Percentiles rank a stretch among this genome's conserved stretches.
Conservation (phyloP, 2,113 vertebrate genomes). For the Pampusana beccarii region DNA sequence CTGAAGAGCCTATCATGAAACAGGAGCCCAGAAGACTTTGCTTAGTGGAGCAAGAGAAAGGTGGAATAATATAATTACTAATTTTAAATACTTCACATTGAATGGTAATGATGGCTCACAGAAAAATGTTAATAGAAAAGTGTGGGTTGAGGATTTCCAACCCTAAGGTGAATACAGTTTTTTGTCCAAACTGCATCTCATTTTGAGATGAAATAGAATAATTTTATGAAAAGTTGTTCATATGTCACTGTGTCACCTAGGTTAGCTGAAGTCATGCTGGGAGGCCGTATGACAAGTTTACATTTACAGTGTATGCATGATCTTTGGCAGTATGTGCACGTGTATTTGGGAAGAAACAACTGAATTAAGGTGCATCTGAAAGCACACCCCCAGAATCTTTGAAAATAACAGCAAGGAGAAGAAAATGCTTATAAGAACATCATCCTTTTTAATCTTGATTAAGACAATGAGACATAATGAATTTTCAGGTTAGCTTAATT, state of each 20-base stretch:
- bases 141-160: neutral
- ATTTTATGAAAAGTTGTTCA: neutral
- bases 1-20: neutral
- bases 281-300: neutral
- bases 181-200: neutral
- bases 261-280: neutral
- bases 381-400: neutral
- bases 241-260: neutral
- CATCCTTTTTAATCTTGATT: neutral
- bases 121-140: neutral
- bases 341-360: neutral
- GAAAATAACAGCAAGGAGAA: neutral
- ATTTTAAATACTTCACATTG: neutral
- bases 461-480: neutral
- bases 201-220: neutral
- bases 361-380: neutral
- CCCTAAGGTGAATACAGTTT: neutral
- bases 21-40: neutral
- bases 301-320: neutral
- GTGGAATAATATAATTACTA: neutral
- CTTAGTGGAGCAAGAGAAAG: neutral
- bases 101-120: neutral
- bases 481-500: constrained; percentile 11
- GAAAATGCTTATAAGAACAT: neutral
- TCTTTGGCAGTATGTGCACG: neutral